A percentile compares a stretch with the other conserved stretches of the same genome.
phyloP scores from a whole-genome alignment of 1,140 invertebrate genomes.

The Diprion similis region DNA sequence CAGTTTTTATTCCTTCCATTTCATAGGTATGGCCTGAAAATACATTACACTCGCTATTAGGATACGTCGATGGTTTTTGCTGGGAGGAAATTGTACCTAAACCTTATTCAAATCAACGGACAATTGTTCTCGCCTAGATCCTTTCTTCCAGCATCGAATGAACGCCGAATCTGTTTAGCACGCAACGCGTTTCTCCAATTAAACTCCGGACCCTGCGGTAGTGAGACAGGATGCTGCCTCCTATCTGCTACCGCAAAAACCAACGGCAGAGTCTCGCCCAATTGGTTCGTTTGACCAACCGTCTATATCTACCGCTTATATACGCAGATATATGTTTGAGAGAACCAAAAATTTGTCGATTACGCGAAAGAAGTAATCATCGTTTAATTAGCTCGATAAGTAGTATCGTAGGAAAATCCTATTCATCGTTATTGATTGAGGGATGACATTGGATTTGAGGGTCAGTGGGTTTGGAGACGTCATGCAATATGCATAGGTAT shows the following conservation, averaged over 20 bases:
- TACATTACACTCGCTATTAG: slow-evolving; percentile 4
- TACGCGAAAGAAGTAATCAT: neutral
- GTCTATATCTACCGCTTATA: neutral
- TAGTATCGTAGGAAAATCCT: neutral
- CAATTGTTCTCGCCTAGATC: too few species aligned
- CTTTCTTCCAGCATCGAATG: too few species aligned
- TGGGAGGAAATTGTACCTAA: too few species aligned
- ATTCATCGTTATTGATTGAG: neutral
- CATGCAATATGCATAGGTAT: too few species aligned
- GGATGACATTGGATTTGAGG: too few species aligned
- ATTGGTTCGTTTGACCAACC: neutral
- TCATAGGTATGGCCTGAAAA: slow-evolving; percentile 7
- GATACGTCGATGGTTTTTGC: neutral
- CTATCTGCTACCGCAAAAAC: neutral
- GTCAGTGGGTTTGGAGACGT: too few species aligned
- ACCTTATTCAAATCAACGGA: neutral
- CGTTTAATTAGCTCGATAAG: neutral
- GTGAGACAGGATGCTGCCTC: neutral
- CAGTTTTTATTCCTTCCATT: neutral
- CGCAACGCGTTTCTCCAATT: slow-evolving; percentile 2
- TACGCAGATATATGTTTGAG: neutral
- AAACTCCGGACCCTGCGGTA: neutral
- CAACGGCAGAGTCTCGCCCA: neutral
- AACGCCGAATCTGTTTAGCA: neutral
- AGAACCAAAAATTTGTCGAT: neutral